These are phyloP conservation scores for Melanocharis versteri DNA, from an alignment of 2,113 vertebrate genomes.

Conservation along the genomic window DNA sequence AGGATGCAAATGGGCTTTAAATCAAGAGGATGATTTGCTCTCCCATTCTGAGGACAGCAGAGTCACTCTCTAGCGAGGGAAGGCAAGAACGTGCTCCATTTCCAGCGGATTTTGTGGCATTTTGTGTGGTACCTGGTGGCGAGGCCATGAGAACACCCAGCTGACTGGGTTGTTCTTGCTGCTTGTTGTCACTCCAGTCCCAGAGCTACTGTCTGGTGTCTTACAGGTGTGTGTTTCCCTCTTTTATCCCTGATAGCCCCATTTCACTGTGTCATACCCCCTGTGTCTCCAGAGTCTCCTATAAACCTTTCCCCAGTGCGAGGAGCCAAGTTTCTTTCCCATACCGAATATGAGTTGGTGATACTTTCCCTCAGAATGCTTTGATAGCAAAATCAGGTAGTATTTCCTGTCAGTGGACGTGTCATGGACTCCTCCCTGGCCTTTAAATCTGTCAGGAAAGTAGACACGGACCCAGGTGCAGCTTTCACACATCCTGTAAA, in stretches of 20 bases:
- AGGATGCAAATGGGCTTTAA: neutral
- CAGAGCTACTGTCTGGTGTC: neutral
- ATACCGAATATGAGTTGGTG: neutral
- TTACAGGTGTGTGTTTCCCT: neutral
- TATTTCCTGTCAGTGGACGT: constrained; percentile 33
- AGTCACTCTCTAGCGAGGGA: neutral
- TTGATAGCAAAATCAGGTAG: constrained; percentile 47
- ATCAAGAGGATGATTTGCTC: neutral
- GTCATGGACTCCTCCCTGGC: constrained; percentile 58
- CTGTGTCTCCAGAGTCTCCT: neutral
- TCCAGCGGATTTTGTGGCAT: neutral
- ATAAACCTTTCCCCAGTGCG: neutral
- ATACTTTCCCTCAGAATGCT: neutral
- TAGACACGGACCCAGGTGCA: constrained; percentile 46
- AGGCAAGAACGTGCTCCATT: neutral
- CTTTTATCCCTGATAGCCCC: neutral
- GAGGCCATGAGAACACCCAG: neutral
- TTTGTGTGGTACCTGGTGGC: neutral
- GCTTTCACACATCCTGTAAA: constrained; percentile 66
- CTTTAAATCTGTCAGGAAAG: constrained; percentile 63
- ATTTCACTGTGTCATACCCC: neutral
- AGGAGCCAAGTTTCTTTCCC: neutral
- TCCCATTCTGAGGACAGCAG: neutral
- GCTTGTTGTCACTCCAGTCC: neutral
- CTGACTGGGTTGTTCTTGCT: neutral